Conservation (phyloP, 1,140 invertebrate genomes). For the Tribolium castaneum region DNA sequence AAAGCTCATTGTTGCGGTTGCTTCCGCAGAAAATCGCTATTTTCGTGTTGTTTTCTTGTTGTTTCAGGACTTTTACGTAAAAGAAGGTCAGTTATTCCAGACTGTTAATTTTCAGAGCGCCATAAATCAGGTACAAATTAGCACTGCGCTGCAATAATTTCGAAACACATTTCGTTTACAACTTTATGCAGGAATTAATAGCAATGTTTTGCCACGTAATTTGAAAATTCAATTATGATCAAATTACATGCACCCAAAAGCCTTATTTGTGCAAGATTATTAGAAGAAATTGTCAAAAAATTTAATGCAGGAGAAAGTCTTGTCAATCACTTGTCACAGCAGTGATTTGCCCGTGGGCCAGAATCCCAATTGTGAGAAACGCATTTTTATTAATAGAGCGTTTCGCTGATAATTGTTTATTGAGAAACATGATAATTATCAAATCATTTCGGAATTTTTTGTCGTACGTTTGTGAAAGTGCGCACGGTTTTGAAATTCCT, state of each 20-base stretch:
- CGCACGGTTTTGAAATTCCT: background rate
- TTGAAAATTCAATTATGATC: too few species aligned
- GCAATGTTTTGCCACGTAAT: background rate
- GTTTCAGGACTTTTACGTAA: background rate
- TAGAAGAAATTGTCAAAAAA: background rate
- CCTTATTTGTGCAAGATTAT: too few species aligned
- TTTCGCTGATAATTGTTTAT: background rate
- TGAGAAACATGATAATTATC: background rate
- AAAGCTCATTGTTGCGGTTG: background rate
- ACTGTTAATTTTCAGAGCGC: background rate
- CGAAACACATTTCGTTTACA: background rate
- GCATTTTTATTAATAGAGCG: background rate
- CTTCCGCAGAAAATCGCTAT: background rate
- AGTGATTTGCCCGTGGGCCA: background rate
- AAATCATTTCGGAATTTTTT: background rate
- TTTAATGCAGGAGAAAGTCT: background rate
- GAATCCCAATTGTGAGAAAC: background rate
- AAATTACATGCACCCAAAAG: too few species aligned
- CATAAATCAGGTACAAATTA: slow-evolving; percentile 6
- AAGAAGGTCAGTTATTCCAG: slow-evolving; percentile 1
- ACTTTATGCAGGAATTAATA: background rate
- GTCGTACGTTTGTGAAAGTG: background rate
- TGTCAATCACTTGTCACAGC: background rate
- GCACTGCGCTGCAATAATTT: background rate
- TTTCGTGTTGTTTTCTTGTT: background rate